phyloP scores from a whole-genome alignment of 2,797 vertebrate species.

The Halcyon leucocephala region DNA sequence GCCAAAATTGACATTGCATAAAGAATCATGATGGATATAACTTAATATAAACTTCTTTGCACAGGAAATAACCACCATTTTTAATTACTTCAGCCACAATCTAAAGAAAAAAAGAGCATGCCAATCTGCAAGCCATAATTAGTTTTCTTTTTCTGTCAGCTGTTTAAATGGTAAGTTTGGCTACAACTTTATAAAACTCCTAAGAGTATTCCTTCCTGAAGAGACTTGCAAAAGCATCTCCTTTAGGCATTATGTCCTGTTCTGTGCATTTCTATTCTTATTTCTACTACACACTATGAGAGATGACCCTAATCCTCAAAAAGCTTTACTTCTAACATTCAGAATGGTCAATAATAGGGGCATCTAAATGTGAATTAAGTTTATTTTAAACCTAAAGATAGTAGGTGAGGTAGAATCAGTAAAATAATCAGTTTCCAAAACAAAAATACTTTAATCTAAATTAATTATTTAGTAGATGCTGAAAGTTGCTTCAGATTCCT shows the following conservation, averaged over 20 bases:
- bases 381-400: background rate
- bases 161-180: background rate
- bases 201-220: background rate
- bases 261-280: background rate
- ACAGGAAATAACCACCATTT: background rate
- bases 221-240: background rate
- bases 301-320: background rate
- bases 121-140: background rate
- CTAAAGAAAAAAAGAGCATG: background rate
- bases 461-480: background rate
- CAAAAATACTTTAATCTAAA: background rate
- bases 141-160: background rate
- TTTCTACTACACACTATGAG: background rate
- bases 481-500: background rate
- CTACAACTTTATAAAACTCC: background rate
- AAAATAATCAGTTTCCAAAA: background rate
- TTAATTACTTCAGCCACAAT: background rate
- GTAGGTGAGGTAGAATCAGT: background rate
- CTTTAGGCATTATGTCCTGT: background rate
- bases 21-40: background rate
- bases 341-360: background rate
- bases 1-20: background rate
- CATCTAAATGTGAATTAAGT: background rate
- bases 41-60: background rate
- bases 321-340: background rate